These are phyloP conservation scores for Calameuta idolon DNA, from an alignment of 2,888 invertebrate genomes.

Conservation along the genomic window DNA sequence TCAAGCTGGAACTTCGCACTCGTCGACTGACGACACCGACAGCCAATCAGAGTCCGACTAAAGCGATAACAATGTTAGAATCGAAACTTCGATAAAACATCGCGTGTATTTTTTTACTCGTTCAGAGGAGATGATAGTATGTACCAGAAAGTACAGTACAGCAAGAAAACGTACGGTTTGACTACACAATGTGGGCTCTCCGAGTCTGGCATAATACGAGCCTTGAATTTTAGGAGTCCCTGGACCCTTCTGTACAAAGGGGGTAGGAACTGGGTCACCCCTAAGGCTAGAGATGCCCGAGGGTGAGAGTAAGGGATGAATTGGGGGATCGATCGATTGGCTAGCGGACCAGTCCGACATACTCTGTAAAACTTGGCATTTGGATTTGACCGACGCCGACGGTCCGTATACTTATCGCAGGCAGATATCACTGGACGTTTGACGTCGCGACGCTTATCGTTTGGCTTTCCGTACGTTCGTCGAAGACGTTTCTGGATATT, in stretches of 20 bases:
- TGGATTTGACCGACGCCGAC: not conserved
- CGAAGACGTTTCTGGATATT: not conserved
- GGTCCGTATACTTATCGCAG: not conserved
- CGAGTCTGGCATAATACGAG: not conserved
- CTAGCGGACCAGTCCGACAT: not conserved
- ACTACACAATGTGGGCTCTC: too few relatives aligned
- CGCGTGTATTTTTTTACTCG: too few relatives aligned
- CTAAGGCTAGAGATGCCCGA: not conserved
- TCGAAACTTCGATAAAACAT: too few relatives aligned
- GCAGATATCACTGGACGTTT: not conserved
- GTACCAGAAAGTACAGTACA: not conserved
- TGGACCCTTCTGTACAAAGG: not conserved
- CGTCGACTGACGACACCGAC: too few relatives aligned
- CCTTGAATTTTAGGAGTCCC: not conserved
- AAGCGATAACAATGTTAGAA: too few relatives aligned
- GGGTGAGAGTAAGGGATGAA: not conserved
- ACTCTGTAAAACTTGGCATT: not conserved
- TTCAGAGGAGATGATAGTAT: too few relatives aligned
- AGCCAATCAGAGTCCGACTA: too few relatives aligned
- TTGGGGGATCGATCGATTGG: not conserved
- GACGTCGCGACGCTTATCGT: not conserved
- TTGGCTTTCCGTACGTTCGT: not conserved
- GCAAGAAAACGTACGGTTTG: not conserved
- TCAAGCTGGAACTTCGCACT: too few relatives aligned
- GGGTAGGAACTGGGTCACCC: not conserved